phyloP scores from a whole-genome alignment of 2,113 vertebrate species.

The Climacteris rufus region DNA sequence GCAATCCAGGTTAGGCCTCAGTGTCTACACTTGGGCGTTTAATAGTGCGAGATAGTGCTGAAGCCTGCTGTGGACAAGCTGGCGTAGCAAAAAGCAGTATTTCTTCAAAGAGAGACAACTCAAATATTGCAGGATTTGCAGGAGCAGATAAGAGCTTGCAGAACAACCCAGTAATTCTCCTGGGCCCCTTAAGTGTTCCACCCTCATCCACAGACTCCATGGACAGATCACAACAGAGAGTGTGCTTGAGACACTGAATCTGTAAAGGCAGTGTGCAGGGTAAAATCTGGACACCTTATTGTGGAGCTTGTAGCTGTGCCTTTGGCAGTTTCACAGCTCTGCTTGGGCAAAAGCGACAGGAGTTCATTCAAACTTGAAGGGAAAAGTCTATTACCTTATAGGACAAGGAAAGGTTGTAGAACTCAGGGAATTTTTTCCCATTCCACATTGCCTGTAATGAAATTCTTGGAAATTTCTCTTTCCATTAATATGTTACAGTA shows the following conservation, averaged over 20 bases:
- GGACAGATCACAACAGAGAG: neutral
- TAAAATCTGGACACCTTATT: neutral
- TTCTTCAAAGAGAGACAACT: neutral
- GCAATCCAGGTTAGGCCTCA: neutral
- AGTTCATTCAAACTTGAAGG: neutral
- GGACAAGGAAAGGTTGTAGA: neutral
- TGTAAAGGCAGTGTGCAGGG: neutral
- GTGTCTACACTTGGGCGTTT: neutral
- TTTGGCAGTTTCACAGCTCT: neutral
- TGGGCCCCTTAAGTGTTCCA: neutral
- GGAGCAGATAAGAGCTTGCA: neutral
- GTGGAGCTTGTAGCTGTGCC: neutral
- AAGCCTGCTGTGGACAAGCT: neutral
- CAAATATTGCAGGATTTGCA: neutral
- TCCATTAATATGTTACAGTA: neutral
- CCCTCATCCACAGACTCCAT: neutral
- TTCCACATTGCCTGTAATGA: neutral
- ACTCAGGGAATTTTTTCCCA: neutral
- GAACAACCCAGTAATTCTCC: neutral
- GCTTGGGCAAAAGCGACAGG: neutral
- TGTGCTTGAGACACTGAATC: neutral
- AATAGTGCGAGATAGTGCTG: neutral
- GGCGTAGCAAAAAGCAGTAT: neutral
- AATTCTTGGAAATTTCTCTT: neutral
- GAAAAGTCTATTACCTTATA: neutral